phyloP scores from a whole-genome alignment of 2,113 vertebrate species.

The Phyllostomus hastatus region DNA sequence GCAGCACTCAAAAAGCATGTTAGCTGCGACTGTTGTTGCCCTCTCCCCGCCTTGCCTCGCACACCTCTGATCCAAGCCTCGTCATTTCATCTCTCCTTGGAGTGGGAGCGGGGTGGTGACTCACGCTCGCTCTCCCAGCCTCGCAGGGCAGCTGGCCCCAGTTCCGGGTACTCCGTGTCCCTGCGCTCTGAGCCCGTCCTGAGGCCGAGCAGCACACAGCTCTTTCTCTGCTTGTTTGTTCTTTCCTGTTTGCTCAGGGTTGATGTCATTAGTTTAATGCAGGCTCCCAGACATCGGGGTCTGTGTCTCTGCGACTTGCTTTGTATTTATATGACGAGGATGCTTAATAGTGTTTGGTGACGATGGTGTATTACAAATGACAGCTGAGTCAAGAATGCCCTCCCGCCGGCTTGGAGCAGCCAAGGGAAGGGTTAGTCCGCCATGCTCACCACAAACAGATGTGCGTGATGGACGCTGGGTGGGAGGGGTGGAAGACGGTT shows the following conservation, averaged over 20 bases:
- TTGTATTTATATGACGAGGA: background rate
- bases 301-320: background rate
- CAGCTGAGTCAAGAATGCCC: background rate
- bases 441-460: background rate
- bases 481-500: background rate
- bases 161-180: background rate
- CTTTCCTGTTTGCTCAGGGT: slow-evolving; percentile 29
- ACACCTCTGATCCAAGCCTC: fast-evolving
- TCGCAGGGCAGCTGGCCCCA: background rate
- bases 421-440: background rate
- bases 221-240: slow-evolving; percentile 14
- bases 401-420: background rate
- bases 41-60: background rate
- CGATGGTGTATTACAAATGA: background rate
- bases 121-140: background rate
- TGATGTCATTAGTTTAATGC: slow-evolving; percentile 12
- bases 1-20: background rate
- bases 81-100: background rate
- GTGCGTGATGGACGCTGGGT: background rate
- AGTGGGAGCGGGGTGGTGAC: background rate
- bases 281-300: background rate
- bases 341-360: background rate
- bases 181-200: background rate
- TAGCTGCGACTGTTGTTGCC: fast-evolving
- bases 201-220: fast-evolving